Conservation (phyloP, 2,113 vertebrate genomes). For the Saimiri boliviensis region DNA sequence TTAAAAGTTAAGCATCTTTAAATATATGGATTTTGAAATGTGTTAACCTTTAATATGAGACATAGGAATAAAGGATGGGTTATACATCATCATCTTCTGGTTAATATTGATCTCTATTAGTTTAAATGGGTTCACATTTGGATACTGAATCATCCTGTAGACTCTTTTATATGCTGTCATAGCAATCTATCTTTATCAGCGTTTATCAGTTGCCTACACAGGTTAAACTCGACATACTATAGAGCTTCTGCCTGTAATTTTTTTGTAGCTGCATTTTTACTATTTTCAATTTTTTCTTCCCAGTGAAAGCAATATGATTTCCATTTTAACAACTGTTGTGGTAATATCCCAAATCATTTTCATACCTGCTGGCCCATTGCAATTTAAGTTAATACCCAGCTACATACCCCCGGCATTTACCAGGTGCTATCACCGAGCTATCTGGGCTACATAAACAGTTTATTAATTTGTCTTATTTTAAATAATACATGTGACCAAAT, state of each 20-base stretch:
- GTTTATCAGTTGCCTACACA: conserved; percentile 69
- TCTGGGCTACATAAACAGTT: neutral
- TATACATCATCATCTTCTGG: conserved; percentile 62
- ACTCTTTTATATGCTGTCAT: conserved; percentile 38
- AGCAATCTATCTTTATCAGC: conserved; percentile 51
- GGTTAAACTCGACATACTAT: conserved; percentile 38
- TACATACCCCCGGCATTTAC: neutral
- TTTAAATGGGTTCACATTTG: conserved; percentile 47
- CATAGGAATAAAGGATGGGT: conserved; percentile 58
- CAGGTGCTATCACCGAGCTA: neutral
- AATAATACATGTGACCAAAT: conserved; percentile 21
- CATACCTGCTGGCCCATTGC: conserved; percentile 42
- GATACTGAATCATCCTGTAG: conserved; percentile 63
- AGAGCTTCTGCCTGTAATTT: conserved; percentile 20
- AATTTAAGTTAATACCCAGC: conserved; percentile 50
- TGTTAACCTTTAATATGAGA: conserved; percentile 51
- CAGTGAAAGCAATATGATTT: conserved; percentile 60
- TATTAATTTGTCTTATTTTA: conserved; percentile 46
- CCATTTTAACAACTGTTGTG: conserved; percentile 60
- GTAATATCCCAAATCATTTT: conserved; percentile 66
- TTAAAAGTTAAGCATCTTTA: neutral
- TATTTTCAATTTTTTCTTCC: conserved; percentile 64
- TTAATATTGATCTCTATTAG: conserved; percentile 65
- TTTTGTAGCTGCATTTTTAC: conserved; percentile 61
- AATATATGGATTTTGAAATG: conserved; percentile 46